Percentiles rank a stretch among this genome's conserved stretches.
Evolutionary conservation across 2,888 invertebrate genomes (phyloP).

Genomic region (Leptodirus hochenwartii): DNA sequence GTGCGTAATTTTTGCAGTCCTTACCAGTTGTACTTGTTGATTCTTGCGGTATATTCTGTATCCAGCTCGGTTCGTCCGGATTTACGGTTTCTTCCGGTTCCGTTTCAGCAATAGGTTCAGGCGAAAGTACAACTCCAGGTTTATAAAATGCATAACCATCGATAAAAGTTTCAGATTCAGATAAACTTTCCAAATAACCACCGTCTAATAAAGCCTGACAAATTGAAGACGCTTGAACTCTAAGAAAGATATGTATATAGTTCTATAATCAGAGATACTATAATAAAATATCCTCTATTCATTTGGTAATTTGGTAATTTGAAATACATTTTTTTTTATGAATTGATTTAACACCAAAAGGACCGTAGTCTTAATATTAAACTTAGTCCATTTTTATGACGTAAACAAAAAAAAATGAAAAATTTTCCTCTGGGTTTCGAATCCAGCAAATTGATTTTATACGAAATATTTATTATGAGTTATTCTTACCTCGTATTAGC

Average conservation of each 20-base stretch:
- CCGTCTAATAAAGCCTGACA: slow-evolving; percentile 64
- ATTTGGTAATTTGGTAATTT: slow-evolving; percentile 1
- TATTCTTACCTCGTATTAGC: slow-evolving; percentile 55
- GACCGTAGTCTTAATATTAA: too few relatives aligned
- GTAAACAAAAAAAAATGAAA: background rate
- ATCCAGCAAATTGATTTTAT: too few relatives aligned
- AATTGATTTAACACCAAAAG: too few relatives aligned
- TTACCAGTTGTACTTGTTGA: slow-evolving; percentile 19
- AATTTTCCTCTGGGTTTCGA: too few relatives aligned
- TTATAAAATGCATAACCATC: slow-evolving; percentile 31
- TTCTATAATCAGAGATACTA: too few relatives aligned
- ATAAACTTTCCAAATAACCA: slow-evolving; percentile 50
- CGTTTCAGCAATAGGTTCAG: slow-evolving; percentile 18
- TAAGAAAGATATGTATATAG: slow-evolving; percentile 20
- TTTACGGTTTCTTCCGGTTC: slow-evolving; percentile 22
- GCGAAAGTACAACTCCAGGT: slow-evolving; percentile 23
- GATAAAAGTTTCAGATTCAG: slow-evolving; percentile 32
- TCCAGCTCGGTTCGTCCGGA: slow-evolving; percentile 43
- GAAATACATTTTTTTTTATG: too few relatives aligned
- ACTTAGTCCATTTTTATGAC: too few relatives aligned
- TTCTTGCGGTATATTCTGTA: slow-evolving; percentile 25
- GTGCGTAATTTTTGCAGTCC: too few relatives aligned
- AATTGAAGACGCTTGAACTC: slow-evolving; percentile 56
- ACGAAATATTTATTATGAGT: slow-evolving; percentile 2
- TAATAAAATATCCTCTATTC: too few relatives aligned